phyloP scores from a whole-genome alignment of 37 sponge, comb jelly and placozoan genomes.

The Aphrocallistes beatrix region DNA sequence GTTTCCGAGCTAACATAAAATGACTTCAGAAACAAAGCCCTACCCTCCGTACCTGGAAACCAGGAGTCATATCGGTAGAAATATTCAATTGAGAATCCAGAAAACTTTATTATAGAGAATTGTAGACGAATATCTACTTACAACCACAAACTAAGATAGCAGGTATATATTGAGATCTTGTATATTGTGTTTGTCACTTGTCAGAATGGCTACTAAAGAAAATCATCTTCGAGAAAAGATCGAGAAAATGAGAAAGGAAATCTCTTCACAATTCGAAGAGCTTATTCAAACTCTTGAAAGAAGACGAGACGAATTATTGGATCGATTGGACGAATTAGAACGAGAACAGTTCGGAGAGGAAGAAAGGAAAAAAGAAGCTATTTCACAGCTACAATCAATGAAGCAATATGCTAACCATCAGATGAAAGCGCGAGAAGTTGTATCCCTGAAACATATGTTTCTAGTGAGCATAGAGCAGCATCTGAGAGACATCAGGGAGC shows the following conservation, averaged over 20 bases:
- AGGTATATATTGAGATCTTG: neutral
- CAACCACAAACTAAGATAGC: neutral
- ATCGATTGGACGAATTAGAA: neutral
- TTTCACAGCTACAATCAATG: constrained; percentile 4
- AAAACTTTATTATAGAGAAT: neutral
- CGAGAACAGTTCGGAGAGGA: constrained; percentile 2
- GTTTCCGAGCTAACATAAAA: no score
- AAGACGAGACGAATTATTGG: neutral
- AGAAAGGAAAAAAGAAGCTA: neutral
- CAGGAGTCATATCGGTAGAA: no score
- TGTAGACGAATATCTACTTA: neutral
- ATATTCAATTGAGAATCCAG: neutral
- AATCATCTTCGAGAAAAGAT: neutral
- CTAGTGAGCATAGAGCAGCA: neutral
- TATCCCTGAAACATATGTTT: neutral
- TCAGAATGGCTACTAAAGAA: neutral
- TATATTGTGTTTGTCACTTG: neutral
- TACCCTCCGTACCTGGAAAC: no score
- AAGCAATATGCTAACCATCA: neutral
- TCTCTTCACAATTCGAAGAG: neutral
- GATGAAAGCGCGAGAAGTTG: neutral
- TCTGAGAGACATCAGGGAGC: neutral
- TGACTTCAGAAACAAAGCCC: no score
- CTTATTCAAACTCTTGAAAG: neutral
- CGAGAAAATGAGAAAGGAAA: neutral